phyloP scores from a whole-genome alignment of 2,113 vertebrate genomes.

The Vidua chalybeata region DNA sequence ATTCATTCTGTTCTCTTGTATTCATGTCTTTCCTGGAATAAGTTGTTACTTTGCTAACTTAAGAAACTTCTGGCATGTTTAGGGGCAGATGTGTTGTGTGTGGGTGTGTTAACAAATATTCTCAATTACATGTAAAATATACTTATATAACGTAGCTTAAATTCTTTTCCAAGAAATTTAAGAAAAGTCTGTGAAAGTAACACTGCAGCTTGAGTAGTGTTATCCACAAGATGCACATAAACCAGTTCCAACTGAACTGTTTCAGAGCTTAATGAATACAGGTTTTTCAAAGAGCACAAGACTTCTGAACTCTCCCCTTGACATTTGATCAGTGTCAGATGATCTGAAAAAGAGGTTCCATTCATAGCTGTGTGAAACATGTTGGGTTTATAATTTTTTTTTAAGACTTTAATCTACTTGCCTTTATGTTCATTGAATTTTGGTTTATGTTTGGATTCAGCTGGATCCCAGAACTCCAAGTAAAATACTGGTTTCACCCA shows the following conservation, averaged over 20 bases:
- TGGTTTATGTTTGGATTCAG: neutral
- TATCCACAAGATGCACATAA: neutral
- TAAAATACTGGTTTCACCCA: slow-evolving; percentile 1
- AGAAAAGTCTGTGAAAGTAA: neutral
- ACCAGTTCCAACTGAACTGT: neutral
- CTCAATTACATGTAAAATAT: neutral
- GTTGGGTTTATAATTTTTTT: neutral
- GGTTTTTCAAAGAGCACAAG: neutral
- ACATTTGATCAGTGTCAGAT: neutral
- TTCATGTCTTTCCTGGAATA: neutral
- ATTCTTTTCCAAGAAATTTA: neutral
- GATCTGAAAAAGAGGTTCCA: neutral
- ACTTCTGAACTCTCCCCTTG: neutral
- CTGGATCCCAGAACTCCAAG: neutral
- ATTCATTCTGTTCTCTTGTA: neutral
- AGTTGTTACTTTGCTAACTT: neutral
- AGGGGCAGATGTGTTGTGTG: neutral
- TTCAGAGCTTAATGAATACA: neutral
- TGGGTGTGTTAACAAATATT: neutral
- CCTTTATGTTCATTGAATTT: neutral
- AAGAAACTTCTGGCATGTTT: neutral
- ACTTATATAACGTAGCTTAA: neutral
- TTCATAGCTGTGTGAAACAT: neutral
- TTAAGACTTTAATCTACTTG: neutral
- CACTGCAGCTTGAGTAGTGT: neutral